phyloP scores from a whole-genome alignment of 2,888 invertebrate genomes.

The Sepioteuthis lessoniana region DNA sequence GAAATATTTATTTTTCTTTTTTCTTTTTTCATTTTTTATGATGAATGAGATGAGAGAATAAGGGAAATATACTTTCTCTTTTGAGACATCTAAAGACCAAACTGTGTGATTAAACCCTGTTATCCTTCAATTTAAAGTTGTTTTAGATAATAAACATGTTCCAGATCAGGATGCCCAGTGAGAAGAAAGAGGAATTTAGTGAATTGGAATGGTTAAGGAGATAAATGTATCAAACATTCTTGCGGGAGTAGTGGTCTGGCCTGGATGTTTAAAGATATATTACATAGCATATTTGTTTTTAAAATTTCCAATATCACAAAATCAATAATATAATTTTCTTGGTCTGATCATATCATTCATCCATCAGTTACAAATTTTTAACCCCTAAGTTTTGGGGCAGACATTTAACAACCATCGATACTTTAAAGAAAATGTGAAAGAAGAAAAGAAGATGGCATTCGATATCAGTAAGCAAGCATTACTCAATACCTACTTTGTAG shows the following conservation, averaged over 20 bases:
- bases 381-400: background rate
- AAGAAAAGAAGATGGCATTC: background rate
- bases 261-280: background rate
- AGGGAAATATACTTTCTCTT: background rate
- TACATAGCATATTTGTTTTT: background rate
- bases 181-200: background rate
- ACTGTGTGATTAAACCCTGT: background rate
- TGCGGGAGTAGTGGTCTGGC: background rate
- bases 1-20: background rate
- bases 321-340: background rate
- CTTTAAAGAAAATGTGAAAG: background rate
- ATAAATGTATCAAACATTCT: background rate
- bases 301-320: background rate
- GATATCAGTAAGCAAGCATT: background rate
- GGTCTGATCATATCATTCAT: background rate
- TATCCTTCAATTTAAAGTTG: slow-evolving; percentile 33
- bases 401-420: background rate
- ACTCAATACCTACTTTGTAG: background rate
- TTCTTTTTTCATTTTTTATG: background rate
- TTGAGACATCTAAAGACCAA: slow-evolving; percentile 6
- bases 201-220: background rate
- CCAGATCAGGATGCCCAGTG: background rate
- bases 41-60: background rate
- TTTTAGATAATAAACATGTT: slow-evolving; percentile 33
- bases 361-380: background rate